Evolutionary conservation across 2,888 invertebrate genomes (phyloP).

Genomic region (Xestoiulus laeticollis): DNA sequence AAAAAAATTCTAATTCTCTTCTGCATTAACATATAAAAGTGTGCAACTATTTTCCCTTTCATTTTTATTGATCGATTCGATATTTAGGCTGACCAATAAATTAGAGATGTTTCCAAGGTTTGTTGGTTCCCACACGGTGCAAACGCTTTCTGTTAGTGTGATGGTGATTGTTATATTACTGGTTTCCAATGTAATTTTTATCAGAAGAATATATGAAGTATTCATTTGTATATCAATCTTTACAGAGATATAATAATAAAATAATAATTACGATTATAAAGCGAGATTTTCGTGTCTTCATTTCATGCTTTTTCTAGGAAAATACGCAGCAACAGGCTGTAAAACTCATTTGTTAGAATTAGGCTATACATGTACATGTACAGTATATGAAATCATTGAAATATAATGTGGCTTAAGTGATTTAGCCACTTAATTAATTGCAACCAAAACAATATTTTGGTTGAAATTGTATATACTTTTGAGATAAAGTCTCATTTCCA

Average conservation of each 20-base stretch:
- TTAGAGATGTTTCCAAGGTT: slow-evolving; percentile 17
- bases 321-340: neutral
- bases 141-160: slow-evolving; percentile 34
- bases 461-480: too few species aligned
- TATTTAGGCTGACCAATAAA: slow-evolving; percentile 39
- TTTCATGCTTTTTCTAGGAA: neutral
- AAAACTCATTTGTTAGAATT: neutral
- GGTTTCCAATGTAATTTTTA: slow-evolving; percentile 43
- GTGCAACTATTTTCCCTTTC: slow-evolving; percentile 6
- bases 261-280: slow-evolving; percentile 32
- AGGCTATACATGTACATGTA: too few species aligned
- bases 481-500: too few species aligned
- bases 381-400: too few species aligned
- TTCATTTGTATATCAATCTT: slow-evolving; percentile 43
- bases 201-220: slow-evolving; percentile 40
- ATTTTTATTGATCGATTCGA: neutral
- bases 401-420: too few species aligned
- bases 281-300: neutral
- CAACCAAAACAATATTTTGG: too few species aligned
- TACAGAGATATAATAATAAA: slow-evolving; percentile 43
- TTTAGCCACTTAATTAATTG: too few species aligned
- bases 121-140: slow-evolving; percentile 34
- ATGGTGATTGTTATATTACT: slow-evolving; percentile 43
- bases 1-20: neutral
- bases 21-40: neutral